These are phyloP conservation scores for Emydura subglobosa DNA, from an alignment of 2,113 vertebrate genomes.

Conservation along the genomic window DNA sequence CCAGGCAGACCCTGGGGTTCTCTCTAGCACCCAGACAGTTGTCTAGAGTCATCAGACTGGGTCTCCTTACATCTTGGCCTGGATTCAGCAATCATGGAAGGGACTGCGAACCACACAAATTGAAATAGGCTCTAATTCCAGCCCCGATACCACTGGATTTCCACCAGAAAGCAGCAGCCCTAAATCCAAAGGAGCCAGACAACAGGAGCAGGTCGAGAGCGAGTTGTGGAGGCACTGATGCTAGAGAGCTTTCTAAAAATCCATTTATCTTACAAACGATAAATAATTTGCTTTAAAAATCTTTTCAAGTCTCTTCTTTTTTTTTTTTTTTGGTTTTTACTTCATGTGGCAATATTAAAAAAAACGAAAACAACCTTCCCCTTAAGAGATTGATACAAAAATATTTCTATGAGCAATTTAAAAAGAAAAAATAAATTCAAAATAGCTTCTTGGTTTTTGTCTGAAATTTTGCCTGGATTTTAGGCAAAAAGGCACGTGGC, in stretches of 20 bases:
- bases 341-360: conserved; percentile 73
- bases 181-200: background rate
- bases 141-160: background rate
- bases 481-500: conserved; percentile 74
- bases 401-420: conserved; percentile 48
- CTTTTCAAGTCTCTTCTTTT: conserved; percentile 74
- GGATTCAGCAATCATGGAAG: background rate
- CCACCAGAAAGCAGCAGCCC: background rate
- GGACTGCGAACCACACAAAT: background rate
- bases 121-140: background rate
- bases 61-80: background rate
- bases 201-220: background rate
- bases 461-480: background rate
- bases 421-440: background rate
- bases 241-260: conserved; percentile 54
- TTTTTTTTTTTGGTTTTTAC: conserved; percentile 63
- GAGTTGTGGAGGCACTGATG: rapidly evolving
- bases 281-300: conserved; percentile 81
- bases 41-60: rapidly evolving
- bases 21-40: background rate
- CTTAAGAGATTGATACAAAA: conserved; percentile 64
- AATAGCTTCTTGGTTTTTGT: rapidly evolving
- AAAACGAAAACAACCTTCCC: background rate
- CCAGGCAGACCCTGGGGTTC: background rate
- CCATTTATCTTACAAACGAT: conserved; percentile 85